Conservation (phyloP, 64 coral and sea anemone genomes). For the Montipora sp. region DNA sequence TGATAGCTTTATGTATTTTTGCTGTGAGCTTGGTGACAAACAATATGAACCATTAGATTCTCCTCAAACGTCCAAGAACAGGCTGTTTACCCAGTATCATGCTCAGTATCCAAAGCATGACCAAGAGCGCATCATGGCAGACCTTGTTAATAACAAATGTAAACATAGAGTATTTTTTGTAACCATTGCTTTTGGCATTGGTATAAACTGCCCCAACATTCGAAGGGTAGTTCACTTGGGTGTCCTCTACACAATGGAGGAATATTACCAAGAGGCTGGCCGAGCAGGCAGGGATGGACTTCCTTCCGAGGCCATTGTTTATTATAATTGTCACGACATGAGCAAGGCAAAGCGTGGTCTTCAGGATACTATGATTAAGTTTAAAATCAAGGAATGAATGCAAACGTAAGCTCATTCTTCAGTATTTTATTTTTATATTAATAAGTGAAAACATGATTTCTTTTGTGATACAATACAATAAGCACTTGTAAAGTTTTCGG, state of each 20-base stretch:
- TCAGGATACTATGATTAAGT: conserved; percentile 55
- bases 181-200: conserved; percentile 57
- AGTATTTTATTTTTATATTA: conserved; percentile 18
- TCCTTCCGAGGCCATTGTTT: conserved; percentile 1
- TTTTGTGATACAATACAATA: too few species aligned
- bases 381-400: conserved; percentile 13
- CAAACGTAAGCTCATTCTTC: conserved; percentile 58
- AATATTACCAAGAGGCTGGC: conserved; percentile 18
- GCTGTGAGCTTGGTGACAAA: too few species aligned
- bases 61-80: neutral
- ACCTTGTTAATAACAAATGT: conserved; percentile 15
- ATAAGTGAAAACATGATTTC: too few species aligned
- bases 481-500: too few species aligned
- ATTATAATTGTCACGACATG: conserved; percentile 58
- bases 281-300: conserved; percentile 55
- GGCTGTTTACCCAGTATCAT: conserved; percentile 23
- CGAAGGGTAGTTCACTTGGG: conserved; percentile 51
- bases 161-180: conserved; percentile 29
- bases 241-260: conserved; percentile 4
- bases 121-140: conserved; percentile 22
- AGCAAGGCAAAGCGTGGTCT: conserved; percentile 33
- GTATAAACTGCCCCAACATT: conserved; percentile 19
- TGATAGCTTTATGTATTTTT: too few species aligned
- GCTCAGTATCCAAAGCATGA: conserved; percentile 49
- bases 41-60: conserved; percentile 7